A percentile compares a stretch with the other conserved stretches of the same genome.
These are phyloP conservation scores for Gymnobelideus leadbeateri DNA, from an alignment of 2,113 vertebrate genomes.

Conservation along the genomic window DNA sequence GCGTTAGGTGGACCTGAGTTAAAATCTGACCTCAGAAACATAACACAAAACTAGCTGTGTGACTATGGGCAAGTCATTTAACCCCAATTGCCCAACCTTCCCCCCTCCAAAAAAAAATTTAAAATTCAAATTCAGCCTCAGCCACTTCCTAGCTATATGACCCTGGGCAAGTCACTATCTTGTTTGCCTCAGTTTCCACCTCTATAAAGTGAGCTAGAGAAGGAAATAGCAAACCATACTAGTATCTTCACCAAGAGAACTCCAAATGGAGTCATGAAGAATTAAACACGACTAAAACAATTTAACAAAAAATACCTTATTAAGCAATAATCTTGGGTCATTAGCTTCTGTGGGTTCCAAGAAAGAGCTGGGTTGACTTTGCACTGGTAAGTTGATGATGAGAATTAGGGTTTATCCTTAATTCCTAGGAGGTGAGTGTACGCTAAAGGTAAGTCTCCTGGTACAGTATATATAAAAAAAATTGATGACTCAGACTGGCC, in stretches of 20 bases:
- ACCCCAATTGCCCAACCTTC: no score
- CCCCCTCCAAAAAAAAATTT: no score
- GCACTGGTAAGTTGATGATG: background rate
- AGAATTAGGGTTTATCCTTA: conserved; percentile 3
- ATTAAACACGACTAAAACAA: background rate
- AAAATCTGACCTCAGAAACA: no score
- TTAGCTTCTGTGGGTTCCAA: background rate
- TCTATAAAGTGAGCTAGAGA: background rate
- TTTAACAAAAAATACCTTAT: background rate
- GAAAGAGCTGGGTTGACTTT: background rate
- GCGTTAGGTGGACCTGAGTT: no score
- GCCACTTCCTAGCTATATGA: background rate
- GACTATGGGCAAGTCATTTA: no score
- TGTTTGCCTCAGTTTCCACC: background rate
- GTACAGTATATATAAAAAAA: background rate
- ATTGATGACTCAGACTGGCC: background rate
- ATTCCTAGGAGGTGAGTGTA: background rate
- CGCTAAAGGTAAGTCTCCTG: background rate
- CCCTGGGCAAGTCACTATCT: background rate
- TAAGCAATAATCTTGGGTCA: background rate
- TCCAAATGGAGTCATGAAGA: background rate
- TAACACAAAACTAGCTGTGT: no score
- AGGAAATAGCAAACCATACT: background rate
- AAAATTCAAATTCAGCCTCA: background rate
- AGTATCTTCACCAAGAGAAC: background rate